Evolutionary conservation across 2,797 vertebrate genomes (phyloP).

Genomic region (Malacoraja senta): DNA sequence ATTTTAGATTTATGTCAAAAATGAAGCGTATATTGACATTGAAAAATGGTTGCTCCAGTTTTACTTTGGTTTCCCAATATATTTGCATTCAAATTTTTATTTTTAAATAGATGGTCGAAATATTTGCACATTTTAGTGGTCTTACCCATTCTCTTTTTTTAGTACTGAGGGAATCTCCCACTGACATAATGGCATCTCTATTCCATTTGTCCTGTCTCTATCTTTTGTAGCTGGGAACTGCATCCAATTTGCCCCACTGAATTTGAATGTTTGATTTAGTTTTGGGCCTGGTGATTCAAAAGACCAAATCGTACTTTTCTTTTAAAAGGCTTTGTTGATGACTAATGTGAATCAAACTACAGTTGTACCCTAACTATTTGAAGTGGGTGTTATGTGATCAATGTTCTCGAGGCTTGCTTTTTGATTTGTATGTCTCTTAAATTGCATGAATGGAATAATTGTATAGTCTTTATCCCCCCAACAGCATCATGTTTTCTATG

Average conservation of each 20-base stretch:
- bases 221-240: neutral
- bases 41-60: neutral
- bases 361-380: neutral
- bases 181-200: neutral
- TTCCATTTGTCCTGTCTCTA: neutral
- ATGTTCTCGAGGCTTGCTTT: neutral
- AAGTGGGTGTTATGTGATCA: neutral
- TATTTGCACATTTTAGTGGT: neutral
- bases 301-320: neutral
- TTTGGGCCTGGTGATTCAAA: neutral
- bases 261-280: neutral
- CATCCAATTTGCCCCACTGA: neutral
- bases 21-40: neutral
- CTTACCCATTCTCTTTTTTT: neutral
- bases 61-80: neutral
- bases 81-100: neutral
- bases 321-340: neutral
- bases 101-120: neutral
- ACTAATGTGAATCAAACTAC: neutral
- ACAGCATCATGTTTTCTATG: neutral
- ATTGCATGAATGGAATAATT: neutral
- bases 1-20: neutral
- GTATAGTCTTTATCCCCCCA: neutral
- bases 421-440: neutral
- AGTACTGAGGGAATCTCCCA: neutral